A percentile compares a stretch with the other conserved stretches of the same genome.
Conservation (phyloP, 2,113 vertebrate species). For the Petaurus breviceps region DNA sequence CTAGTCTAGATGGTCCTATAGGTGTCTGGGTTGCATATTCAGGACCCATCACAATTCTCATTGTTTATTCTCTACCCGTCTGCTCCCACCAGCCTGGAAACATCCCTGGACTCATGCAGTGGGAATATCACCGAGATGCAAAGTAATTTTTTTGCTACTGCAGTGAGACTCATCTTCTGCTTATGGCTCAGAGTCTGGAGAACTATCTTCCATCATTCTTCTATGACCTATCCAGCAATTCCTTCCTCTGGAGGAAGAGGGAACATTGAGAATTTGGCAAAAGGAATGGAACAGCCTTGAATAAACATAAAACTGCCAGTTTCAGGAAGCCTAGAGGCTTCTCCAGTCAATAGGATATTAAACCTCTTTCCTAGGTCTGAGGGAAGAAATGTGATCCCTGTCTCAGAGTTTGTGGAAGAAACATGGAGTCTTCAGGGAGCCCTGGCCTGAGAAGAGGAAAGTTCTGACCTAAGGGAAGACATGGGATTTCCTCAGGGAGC, state of each 20-base stretch:
- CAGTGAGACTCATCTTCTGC: not conserved
- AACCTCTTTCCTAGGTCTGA: not conserved
- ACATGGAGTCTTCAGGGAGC: not conserved
- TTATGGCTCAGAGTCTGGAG: not conserved
- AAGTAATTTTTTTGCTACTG: not conserved
- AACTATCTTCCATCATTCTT: not conserved
- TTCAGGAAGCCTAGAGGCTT: not conserved
- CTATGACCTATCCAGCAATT: not conserved
- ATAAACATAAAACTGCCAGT: not conserved
- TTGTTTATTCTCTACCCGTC: not conserved
- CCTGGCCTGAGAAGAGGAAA: not conserved
- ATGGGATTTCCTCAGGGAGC: not conserved
- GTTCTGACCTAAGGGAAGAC: not conserved
- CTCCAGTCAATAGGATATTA: not conserved
- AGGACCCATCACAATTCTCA: not conserved
- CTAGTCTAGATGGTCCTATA: not conserved
- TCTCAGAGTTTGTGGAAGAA: not conserved
- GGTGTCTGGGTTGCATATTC: not conserved
- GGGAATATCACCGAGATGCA: not conserved
- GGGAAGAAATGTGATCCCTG: not conserved
- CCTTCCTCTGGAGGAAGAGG: not conserved
- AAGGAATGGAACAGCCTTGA: not conserved
- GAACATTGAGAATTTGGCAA: not conserved
- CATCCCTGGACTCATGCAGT: not conserved
- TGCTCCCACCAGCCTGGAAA: not conserved